These are phyloP conservation scores for Spea multiplicata DNA, from an alignment of 2,113 vertebrate species.

Conservation along the genomic window DNA sequence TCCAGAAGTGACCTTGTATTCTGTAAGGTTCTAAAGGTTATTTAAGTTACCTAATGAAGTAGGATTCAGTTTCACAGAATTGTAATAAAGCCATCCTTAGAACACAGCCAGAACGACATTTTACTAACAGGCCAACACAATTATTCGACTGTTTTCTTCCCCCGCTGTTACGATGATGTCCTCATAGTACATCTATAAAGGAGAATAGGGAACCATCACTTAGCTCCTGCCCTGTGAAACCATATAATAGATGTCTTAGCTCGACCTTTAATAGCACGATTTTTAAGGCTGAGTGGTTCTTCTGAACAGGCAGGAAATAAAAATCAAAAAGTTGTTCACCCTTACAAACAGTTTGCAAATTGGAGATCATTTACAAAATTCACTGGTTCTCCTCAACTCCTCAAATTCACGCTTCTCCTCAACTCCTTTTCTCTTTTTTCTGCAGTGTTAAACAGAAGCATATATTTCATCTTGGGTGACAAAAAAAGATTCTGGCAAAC, in stretches of 20 bases:
- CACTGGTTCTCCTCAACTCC: background rate
- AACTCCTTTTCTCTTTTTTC: background rate
- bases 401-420: conserved; percentile 22
- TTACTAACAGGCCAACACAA: too few species aligned
- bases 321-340: conserved; percentile 12
- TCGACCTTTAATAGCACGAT: background rate
- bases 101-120: too few species aligned
- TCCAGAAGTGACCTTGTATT: too few species aligned
- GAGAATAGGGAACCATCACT: background rate
- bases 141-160: background rate
- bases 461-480: conserved; percentile 19
- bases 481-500: conserved; percentile 17
- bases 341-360: conserved; percentile 2
- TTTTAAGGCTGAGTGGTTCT: conserved; percentile 4
- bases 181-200: background rate
- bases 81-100: too few species aligned
- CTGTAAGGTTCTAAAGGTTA: too few species aligned
- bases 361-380: background rate
- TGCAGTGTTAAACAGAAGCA: background rate
- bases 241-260: background rate
- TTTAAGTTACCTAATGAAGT: too few species aligned
- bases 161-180: too few species aligned
- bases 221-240: background rate
- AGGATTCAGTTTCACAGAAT: too few species aligned
- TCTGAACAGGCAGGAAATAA: background rate